Base-by-base conservation (phyloP, 2,797 vertebrate species). In the Astyanax mexicanus region DNA sequence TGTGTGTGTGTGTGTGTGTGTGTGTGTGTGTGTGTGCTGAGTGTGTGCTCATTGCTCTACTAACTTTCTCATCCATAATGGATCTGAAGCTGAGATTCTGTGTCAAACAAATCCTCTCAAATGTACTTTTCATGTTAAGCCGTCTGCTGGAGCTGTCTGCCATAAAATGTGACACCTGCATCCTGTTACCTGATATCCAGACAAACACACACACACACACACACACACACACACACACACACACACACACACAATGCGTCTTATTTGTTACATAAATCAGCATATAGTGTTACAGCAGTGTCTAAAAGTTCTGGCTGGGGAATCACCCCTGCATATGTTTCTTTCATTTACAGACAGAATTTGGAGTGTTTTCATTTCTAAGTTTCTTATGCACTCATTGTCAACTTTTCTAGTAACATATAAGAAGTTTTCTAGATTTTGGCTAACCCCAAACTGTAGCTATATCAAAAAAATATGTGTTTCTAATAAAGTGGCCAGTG, bases 81-180 rank as follows among this genome's bases (percentile, higher is more conserved):
- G 60, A 79, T 52, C 64, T 45, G 27, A 69, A 79, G 49, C 58
- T 44, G 42, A 72, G 69, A 52, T 49, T 75, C 32, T 73, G 54
- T 79, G 76, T 75, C 70, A 60, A 70, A 74, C 81, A 82, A 77
- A 74, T 69, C 66, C 67, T 70, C 75, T 75, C 62, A 60, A 69
- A 78, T 69, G 75, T 72, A 61, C 52, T 72, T 74, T 64, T 73
- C 62, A 47, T 78, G 69, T 73, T 72, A 68, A 61, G 44, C 42
- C 65, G 66, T 72, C 68, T 77, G 42, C 52, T 23, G 25, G 67
- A 69, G 51, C 35, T 72, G 67, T 62, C 68, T 74, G 32, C 44
- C 49, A 21, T 51, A 58, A 55, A 61, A 69, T 3, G 17, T 27
- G 69, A 79, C 68, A 52, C 72, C 29, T 72, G 75, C 70, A 75